Base-by-base conservation (phyloP, 2,797 vertebrate genomes). In the Lepus oiostolus region DNA sequence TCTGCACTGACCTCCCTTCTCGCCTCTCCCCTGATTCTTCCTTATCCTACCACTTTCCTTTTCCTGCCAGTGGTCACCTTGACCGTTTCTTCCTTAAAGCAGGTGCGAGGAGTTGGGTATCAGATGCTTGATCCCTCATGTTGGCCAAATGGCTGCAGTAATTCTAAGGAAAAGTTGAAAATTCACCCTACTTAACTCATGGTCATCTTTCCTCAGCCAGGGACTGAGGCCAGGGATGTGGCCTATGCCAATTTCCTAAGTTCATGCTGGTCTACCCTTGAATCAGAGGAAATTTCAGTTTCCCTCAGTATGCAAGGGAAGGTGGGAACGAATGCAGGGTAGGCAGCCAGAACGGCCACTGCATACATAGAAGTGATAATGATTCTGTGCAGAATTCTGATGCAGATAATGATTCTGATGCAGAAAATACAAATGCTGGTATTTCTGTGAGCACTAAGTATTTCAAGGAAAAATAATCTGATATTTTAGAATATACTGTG, bases 401-500 rank as follows among this genome's bases (percentile, higher is more conserved):
- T 35, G 35, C 35, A 35, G 35, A 35, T 35, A 35, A 35, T 35
- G 35, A 35, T 4, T 35, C 35, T 35, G 35, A 35, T 35, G 58
- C 7, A 88, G 58, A 63, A 83, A 83, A 76, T 47, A 38, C 4
- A 79, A 87, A 24, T 60, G 72, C 38, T 91, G 5, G 5, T 60
- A 62, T 81, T 94, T 84, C 4, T 70, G 26, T 67, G 30, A 83
- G 67, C n/a, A 21, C 79, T 21, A 88, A 28, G 42, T 85, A 67
- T 86, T 92, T 94, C 11, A 54, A 32, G 7, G 32, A 83, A 76
- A 83, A 65, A 77, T 32, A 21, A 74, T 88, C 32, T 88, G 85
- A 24, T 54, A 7, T n/a, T 88, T 93, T 88, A 88, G 13, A 85
- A 91, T 80, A 88, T 77, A 71, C 22, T 79, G 12, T 83, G 52